Evolutionary conservation across 2,888 invertebrate genomes (phyloP).

Genomic region (Choristoneura rosaceana): DNA sequence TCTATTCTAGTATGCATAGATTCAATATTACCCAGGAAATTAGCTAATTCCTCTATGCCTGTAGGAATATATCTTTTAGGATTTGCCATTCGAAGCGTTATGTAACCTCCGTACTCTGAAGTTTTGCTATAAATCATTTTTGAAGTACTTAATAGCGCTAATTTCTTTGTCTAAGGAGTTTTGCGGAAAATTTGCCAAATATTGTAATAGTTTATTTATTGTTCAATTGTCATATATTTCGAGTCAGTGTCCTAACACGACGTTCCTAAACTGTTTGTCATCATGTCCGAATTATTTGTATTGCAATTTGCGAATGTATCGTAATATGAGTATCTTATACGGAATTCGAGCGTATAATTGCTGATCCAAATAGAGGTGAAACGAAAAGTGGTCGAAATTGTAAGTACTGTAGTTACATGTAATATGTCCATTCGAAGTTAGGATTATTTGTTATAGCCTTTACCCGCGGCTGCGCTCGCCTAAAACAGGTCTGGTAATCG

Average conservation of each 20-base stretch:
- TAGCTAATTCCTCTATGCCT: too few relatives aligned
- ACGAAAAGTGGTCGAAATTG: neutral
- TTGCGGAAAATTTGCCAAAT: slow-evolving; percentile 31
- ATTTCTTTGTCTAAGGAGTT: slow-evolving; percentile 1
- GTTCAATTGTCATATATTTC: slow-evolving; percentile 36
- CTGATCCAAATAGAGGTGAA: neutral
- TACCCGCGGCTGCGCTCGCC: too few relatives aligned
- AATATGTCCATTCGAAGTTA: neutral
- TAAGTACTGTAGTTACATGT: neutral
- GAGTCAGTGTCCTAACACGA: slow-evolving; percentile 9
- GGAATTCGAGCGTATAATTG: slow-evolving; percentile 27
- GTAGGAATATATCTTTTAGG: too few relatives aligned
- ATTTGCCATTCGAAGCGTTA: too few relatives aligned
- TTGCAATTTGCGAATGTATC: neutral
- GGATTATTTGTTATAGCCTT: neutral
- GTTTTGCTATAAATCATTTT: neutral
- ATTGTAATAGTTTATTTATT: slow-evolving; percentile 24
- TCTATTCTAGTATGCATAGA: too few relatives aligned
- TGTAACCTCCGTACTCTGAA: neutral
- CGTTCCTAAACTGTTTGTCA: slow-evolving; percentile 21
- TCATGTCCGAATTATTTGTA: slow-evolving; percentile 21
- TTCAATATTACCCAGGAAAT: too few relatives aligned
- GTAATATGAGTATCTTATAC: slow-evolving; percentile 28
- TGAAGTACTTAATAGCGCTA: neutral
- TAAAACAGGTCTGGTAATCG: too few relatives aligned